Conservation (phyloP, 2,113 vertebrate genomes). For the Astur gentilis region DNA sequence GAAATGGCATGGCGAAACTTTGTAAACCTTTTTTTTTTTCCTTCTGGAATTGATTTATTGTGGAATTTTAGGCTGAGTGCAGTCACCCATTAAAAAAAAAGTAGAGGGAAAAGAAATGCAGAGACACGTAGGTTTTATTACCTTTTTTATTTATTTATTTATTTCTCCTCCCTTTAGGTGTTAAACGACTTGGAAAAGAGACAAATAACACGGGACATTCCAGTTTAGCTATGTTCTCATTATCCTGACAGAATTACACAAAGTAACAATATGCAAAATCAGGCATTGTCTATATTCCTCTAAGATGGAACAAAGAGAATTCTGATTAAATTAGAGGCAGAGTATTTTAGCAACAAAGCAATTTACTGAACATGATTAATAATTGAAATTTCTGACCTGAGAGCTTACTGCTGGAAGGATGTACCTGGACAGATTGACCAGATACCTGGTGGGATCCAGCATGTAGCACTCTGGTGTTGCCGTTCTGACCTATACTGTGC, state of each 20-base stretch:
- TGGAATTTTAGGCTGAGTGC: background rate
- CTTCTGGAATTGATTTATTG: background rate
- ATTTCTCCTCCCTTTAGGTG: background rate
- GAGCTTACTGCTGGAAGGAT: background rate
- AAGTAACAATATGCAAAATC: background rate
- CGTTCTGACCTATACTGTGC: background rate
- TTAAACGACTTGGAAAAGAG: background rate
- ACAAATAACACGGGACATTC: background rate
- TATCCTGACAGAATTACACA: background rate
- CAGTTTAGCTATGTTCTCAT: background rate
- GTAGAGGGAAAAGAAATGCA: background rate
- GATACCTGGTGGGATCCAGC: background rate
- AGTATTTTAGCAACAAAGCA: background rate
- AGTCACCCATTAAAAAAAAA: background rate
- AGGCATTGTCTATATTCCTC: background rate
- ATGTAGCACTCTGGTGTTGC: background rate
- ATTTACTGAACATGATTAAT: background rate
- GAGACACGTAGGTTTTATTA: background rate
- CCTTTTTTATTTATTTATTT: rapidly evolving
- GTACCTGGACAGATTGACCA: background rate
- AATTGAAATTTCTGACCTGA: background rate
- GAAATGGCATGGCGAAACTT: background rate
- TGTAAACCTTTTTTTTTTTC: background rate
- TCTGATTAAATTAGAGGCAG: background rate
- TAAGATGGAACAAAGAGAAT: background rate